These are phyloP conservation scores for Euglossa dilemma DNA, from an alignment of 1,140 invertebrate species.

Conservation along the genomic window DNA sequence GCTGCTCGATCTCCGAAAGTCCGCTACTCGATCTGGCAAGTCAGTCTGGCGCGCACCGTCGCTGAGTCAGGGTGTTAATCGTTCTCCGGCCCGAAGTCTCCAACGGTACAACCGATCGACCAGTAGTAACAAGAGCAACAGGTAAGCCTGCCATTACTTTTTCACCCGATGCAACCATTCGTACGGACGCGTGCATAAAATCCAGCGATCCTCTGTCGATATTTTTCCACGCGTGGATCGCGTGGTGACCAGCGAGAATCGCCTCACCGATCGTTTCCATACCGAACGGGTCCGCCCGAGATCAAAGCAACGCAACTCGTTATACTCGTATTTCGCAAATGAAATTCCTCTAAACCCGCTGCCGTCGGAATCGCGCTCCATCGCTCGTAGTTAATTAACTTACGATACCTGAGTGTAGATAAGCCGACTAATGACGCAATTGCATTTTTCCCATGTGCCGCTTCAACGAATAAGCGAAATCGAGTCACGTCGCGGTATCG, in stretches of 20 bases:
- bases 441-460: not conserved
- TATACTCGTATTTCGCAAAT: no score
- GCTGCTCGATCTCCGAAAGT: slow-evolving; percentile 54
- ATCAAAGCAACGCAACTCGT: not conserved
- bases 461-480: not conserved
- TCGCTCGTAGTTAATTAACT: slow-evolving; percentile 27
- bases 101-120: not conserved
- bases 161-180: not conserved
- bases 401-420: slow-evolving; percentile 24
- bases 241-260: not conserved
- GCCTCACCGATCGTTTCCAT: not conserved
- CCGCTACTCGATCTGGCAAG: slow-evolving; percentile 5
- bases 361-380: not conserved
- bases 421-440: slow-evolving; percentile 6
- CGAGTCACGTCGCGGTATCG: not conserved
- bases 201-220: no score
- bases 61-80: slow-evolving; percentile 47
- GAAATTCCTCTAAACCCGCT: not conserved
- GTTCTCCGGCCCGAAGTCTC: slow-evolving; percentile 17
- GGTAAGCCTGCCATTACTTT: slow-evolving; percentile 23
- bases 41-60: slow-evolving; percentile 65
- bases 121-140: slow-evolving; percentile 6
- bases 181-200: no score
- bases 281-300: not conserved
- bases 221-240: not conserved